Conservation (phyloP, 1,140 invertebrate genomes). For the Palaemon carinicauda region DNA sequence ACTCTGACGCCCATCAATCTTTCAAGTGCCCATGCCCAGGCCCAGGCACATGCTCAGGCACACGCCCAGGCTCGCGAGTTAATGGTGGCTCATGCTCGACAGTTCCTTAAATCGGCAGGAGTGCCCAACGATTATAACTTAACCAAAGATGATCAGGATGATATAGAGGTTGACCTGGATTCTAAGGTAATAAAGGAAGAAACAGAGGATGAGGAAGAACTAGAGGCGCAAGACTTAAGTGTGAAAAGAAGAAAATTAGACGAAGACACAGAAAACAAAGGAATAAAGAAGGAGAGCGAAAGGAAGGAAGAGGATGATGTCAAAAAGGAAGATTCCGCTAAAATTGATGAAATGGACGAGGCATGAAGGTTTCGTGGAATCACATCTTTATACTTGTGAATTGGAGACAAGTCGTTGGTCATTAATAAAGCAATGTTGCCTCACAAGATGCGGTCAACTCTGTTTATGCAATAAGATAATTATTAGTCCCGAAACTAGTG, state of each 20-base stretch:
- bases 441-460: not conserved
- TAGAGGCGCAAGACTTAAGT: conserved; percentile 49
- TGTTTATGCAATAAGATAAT: too few relatives aligned
- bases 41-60: conserved; percentile 48
- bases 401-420: not conserved
- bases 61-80: conserved; percentile 47
- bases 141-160: conserved; percentile 25
- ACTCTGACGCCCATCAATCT: conserved; percentile 55
- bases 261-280: not conserved
- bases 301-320: not conserved
- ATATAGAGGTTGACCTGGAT: conserved; percentile 54
- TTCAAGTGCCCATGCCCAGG: conserved; percentile 49
- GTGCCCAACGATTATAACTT: not conserved
- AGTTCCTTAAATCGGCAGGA: conserved; percentile 40
- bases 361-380: too few relatives aligned
- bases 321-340: not conserved
- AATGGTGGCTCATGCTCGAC: conserved; percentile 46
- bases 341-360: conserved; percentile 7
- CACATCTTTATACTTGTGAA: too few relatives aligned
- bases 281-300: not conserved
- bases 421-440: not conserved
- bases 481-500: too few relatives aligned
- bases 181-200: conserved; percentile 19
- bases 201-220: conserved; percentile 12
- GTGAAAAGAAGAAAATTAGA: conserved; percentile 47